Percentiles rank a stretch among this genome's conserved stretches.
Conservation (phyloP, 2,113 vertebrate genomes). For the Phrynosoma platyrhinos region DNA sequence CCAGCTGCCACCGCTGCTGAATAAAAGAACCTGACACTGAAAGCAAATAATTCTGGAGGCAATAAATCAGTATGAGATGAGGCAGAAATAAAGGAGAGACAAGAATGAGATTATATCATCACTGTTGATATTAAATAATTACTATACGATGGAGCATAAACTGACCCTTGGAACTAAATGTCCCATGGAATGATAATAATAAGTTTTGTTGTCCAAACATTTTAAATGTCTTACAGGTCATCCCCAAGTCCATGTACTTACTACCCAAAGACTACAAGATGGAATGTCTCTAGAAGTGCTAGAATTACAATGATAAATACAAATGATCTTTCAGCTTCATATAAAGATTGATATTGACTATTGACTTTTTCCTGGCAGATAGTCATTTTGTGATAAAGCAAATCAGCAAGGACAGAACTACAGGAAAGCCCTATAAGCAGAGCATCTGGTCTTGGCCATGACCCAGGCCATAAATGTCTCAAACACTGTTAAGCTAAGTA, state of each 20-base stretch:
- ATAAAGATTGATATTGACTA: neutral
- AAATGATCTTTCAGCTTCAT: conserved; percentile 9
- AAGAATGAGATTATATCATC: neutral
- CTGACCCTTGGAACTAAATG: neutral
- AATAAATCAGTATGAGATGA: neutral
- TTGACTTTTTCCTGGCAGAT: neutral
- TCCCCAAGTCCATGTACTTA: neutral
- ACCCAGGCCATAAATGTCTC: neutral
- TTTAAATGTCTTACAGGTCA: neutral
- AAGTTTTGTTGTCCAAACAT: neutral
- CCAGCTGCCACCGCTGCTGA: neutral
- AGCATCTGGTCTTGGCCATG: neutral
- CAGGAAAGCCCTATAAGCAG: neutral
- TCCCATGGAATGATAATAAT: neutral
- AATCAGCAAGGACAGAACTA: neutral
- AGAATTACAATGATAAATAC: neutral
- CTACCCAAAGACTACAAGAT: neutral
- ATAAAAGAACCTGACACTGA: neutral
- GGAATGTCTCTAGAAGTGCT: conserved; percentile 11
- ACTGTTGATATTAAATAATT: neutral
- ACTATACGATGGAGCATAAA: neutral
- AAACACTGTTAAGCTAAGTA: neutral
- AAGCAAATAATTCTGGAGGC: neutral
- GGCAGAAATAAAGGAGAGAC: neutral
- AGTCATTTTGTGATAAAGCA: neutral